Percentiles rank a stretch among this genome's conserved stretches.
Evolutionary conservation across 2,113 vertebrate genomes (phyloP).

Genomic region (Rhea pennata): DNA sequence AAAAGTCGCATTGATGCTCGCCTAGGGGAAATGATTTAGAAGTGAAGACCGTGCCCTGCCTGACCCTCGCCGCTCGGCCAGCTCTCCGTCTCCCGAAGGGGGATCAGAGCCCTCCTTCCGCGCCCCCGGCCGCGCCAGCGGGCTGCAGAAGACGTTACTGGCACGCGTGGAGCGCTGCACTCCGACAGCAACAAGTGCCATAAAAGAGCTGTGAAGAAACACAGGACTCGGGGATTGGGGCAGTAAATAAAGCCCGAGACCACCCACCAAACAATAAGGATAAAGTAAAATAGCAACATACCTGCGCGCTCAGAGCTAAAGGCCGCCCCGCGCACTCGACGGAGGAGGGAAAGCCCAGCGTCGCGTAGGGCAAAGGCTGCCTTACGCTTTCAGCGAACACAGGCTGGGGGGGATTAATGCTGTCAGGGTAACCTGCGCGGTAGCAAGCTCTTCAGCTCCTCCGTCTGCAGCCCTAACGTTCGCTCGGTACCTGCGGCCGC

Average conservation of each 20-base stretch:
- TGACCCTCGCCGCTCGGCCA: too few relatives aligned
- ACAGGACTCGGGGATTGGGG: neutral
- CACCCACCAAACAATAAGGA: neutral
- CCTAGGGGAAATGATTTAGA: neutral
- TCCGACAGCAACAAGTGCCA: neutral
- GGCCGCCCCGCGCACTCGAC: neutral
- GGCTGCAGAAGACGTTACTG: neutral
- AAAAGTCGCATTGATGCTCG: neutral
- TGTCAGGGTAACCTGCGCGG: fast-evolving
- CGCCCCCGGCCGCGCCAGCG: neutral
- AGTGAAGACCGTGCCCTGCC: neutral
- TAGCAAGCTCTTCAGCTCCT: neutral
- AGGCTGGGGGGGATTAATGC: neutral
- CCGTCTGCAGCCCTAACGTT: neutral
- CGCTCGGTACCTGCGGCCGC: neutral
- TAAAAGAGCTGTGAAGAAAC: neutral
- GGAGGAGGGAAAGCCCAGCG: neutral
- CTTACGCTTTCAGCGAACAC: neutral
- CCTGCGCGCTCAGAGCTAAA: fast-evolving
- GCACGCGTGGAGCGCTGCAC: fast-evolving
- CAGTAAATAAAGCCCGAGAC: neutral
- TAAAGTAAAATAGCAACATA: neutral
- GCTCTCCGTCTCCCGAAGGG: neutral
- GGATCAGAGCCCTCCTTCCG: neutral
- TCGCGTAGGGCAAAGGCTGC: fast-evolving